A percentile compares a stretch with the other conserved stretches of the same genome.
These are phyloP conservation scores for Macrophya annulata DNA, from an alignment of 2,888 invertebrate species.

Conservation along the genomic window DNA sequence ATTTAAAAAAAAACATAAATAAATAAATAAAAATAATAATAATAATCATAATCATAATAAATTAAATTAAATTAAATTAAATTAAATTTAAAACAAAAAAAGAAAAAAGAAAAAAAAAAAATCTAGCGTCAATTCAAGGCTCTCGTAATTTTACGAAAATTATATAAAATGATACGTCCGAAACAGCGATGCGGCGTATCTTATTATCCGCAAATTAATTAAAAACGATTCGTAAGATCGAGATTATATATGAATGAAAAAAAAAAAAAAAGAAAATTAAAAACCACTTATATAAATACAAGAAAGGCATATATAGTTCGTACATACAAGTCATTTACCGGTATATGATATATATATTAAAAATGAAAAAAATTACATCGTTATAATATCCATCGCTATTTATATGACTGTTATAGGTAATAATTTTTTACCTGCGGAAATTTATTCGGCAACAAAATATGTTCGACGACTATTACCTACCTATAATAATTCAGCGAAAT, in stretches of 20 bases:
- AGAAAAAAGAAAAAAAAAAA: slow-evolving; percentile 7
- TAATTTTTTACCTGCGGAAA: slow-evolving; percentile 23
- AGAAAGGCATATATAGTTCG: not conserved
- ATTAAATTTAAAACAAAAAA: too few relatives aligned
- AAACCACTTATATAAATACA: not conserved
- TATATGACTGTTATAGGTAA: not conserved
- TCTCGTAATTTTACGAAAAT: slow-evolving; percentile 28
- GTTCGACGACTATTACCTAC: not conserved
- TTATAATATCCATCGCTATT: not conserved
- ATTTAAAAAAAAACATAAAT: slow-evolving; percentile 44
- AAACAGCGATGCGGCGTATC: not conserved
- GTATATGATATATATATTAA: not conserved
- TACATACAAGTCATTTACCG: not conserved
- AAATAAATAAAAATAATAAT: slow-evolving; percentile 46
- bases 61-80: slow-evolving; percentile 32
- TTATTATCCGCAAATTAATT: not conserved
- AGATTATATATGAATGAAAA: not conserved
- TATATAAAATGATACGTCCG: not conserved
- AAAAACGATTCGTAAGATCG: not conserved
- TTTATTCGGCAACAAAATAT: not conserved
- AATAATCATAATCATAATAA: not conserved
- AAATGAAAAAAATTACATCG: not conserved
- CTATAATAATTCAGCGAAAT: not conserved
- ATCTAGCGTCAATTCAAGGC: slow-evolving; percentile 49
- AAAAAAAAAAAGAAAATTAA: not conserved